A percentile compares a stretch with the other conserved stretches of the same genome.
Evolutionary conservation across 2,888 invertebrate genomes (phyloP).

Genomic region (Megaustenia siamemsis): DNA sequence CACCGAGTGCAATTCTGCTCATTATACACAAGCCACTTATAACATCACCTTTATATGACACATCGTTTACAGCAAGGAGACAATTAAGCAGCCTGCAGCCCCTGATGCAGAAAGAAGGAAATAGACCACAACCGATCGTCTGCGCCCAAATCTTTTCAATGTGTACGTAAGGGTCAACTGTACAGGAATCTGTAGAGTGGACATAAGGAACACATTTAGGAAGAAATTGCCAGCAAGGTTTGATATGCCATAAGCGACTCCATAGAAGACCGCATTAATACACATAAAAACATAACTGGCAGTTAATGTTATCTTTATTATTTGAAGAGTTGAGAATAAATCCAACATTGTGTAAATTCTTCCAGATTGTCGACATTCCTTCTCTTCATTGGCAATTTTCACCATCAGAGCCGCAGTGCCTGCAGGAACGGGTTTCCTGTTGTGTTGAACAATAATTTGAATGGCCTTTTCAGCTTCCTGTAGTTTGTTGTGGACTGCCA

Average conservation of each 20-base stretch:
- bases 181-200: not conserved
- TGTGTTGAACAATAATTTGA: not conserved
- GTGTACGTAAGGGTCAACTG: not conserved
- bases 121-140: not conserved
- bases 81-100: not conserved
- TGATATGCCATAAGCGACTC: slow-evolving; percentile 8
- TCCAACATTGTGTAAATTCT: not conserved
- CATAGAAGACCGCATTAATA: not conserved
- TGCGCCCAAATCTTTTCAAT: not conserved
- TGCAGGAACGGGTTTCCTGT: not conserved
- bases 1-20: not conserved
- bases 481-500: not conserved
- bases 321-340: not conserved
- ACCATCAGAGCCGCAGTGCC: not conserved
- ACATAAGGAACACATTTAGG: slow-evolving; percentile 14
- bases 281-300: not conserved
- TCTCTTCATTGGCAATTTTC: not conserved
- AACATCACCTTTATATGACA: not conserved
- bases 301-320: not conserved
- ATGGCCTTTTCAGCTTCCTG: not conserved
- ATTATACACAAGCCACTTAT: not conserved
- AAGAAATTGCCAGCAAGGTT: not conserved
- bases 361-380: not conserved
- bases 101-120: not conserved
- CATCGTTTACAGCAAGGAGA: not conserved